Percentiles rank a stretch among this genome's conserved stretches.
phyloP scores from a whole-genome alignment of 2,797 vertebrate genomes.

The Psittacula echo region DNA sequence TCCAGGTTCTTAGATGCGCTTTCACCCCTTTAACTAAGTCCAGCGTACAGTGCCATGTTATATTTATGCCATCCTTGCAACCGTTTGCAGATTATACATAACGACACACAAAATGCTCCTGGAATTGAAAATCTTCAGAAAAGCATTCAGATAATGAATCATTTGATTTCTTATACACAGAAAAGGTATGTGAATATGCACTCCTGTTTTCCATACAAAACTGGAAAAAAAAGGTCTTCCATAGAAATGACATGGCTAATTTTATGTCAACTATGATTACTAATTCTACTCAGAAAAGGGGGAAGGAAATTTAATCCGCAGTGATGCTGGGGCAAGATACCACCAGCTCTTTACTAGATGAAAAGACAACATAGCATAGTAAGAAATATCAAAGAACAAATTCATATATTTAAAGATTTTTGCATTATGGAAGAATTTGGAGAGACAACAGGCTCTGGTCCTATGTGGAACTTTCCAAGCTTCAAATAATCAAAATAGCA shows the following conservation, averaged over 20 bases:
- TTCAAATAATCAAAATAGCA: neutral
- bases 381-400: neutral
- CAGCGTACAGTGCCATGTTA: neutral
- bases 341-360: neutral
- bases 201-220: neutral
- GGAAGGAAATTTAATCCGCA: neutral
- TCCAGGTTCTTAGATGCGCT: neutral
- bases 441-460: neutral
- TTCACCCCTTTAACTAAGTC: neutral
- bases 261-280: neutral
- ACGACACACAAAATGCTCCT: neutral
- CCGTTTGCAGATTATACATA: neutral
- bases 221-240: neutral
- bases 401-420: neutral
- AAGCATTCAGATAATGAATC: neutral
- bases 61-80: neutral
- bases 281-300: neutral
- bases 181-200: neutral
- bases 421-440: neutral
- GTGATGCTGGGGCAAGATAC: neutral
- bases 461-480: neutral
- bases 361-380: neutral
- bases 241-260: neutral
- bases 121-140: neutral
- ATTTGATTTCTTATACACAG: neutral